Conservation (phyloP, 2,888 invertebrate species). For the Chrysolina americana region DNA sequence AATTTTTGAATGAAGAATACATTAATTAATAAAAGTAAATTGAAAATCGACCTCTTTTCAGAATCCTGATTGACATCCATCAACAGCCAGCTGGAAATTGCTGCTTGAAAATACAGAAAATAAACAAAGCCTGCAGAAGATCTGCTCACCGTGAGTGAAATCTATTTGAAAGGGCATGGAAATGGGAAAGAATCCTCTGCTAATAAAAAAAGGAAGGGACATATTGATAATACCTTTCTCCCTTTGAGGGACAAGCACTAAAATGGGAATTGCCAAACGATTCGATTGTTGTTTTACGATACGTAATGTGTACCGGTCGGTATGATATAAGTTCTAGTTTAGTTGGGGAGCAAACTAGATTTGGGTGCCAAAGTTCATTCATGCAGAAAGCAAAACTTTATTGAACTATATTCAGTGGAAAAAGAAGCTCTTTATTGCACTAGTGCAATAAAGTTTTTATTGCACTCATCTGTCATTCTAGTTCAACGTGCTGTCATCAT, state of each 20-base stretch:
- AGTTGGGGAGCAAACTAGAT: slow-evolving; percentile 21
- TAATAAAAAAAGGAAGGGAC: slow-evolving; percentile 6
- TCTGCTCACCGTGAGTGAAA: neutral
- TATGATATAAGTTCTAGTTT: slow-evolving; percentile 53
- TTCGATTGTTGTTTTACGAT: slow-evolving; percentile 49
- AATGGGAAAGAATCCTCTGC: neutral
- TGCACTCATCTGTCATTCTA: too few species aligned
- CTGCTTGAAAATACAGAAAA: neutral
- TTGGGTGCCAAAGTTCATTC: too few species aligned
- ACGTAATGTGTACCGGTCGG: slow-evolving; percentile 53
- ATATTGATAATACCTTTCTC: slow-evolving; percentile 24
- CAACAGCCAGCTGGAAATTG: too few species aligned
- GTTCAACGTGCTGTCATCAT: too few species aligned
- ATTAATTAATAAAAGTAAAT: too few species aligned
- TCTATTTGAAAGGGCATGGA: neutral
- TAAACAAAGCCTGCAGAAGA: neutral
- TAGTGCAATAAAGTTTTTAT: too few species aligned
- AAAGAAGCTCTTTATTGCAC: too few species aligned
- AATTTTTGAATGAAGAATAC: too few species aligned
- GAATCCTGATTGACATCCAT: too few species aligned
- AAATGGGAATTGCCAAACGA: slow-evolving; percentile 44
- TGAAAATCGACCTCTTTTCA: too few species aligned
- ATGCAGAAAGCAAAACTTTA: too few species aligned
- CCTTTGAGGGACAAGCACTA: slow-evolving; percentile 38
- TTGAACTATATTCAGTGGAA: too few species aligned